Evolutionary conservation across 1,140 invertebrate species (phyloP).

Genomic region (Lepeophtheirus salmonis): DNA sequence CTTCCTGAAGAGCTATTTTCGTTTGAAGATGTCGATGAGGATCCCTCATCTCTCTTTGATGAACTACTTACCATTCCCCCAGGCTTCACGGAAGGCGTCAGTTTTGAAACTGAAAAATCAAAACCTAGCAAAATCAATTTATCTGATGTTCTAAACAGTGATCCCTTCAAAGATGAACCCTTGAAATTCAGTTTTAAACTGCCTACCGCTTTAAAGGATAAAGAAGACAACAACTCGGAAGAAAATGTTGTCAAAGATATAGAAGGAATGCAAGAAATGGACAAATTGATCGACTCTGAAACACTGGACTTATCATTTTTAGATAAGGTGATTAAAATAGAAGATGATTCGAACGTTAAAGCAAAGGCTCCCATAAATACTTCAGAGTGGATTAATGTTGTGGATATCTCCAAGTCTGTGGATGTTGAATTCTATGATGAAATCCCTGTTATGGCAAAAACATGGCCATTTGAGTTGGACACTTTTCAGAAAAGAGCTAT

Average conservation of each 20-base stretch:
- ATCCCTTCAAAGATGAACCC: constrained; percentile 18
- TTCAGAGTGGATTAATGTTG: constrained; percentile 61
- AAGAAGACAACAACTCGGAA: background rate
- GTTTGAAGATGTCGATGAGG: constrained; percentile 18
- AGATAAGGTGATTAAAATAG: background rate
- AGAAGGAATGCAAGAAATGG: no score
- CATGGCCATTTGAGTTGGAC: constrained; percentile 83
- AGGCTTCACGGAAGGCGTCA: constrained; percentile 22
- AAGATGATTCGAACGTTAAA: no score
- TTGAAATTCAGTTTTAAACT: constrained; percentile 19
- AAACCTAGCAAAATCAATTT: constrained; percentile 23
- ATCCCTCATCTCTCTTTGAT: constrained; percentile 19
- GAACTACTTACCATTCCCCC: constrained; percentile 20
- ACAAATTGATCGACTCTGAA: no score
- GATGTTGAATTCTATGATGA: constrained; percentile 54
- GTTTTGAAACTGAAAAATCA: constrained; percentile 24
- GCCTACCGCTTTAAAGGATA: background rate
- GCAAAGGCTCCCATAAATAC: background rate
- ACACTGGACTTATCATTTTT: no score
- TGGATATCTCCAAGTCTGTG: constrained; percentile 58
- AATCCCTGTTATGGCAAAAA: constrained; percentile 63
- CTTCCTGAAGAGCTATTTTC: constrained; percentile 19
- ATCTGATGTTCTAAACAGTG: constrained; percentile 20
- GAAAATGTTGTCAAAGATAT: no score
- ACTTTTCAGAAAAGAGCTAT: constrained; percentile 86